Base-by-base conservation (phyloP, 2,113 vertebrate genomes). In the Sinocyclocheilus grahami region DNA sequence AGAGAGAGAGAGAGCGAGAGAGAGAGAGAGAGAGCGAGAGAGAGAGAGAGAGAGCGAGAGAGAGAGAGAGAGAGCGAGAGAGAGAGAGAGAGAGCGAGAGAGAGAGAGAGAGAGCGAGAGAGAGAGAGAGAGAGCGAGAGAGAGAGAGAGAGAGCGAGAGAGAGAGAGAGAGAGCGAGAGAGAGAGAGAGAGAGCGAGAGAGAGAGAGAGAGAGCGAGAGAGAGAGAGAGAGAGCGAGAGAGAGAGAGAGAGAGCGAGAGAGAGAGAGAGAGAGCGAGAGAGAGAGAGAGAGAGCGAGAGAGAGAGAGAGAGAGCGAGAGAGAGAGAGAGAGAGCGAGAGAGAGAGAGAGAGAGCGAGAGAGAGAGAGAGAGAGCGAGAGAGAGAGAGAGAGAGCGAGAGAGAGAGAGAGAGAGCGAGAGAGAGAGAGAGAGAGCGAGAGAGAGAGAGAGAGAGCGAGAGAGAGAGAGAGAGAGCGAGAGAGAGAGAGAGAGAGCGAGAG, bases 31-130 rank as follows among this genome's bases (percentile, higher is more conserved):
- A 89, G 85, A 92, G 89, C n/a, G n/a, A n/a, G n/a, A n/a, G n/a
- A n/a, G 72, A 75, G 89, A 88, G 85, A 91, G 89, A 87, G 48
- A 51, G 62, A 74, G 75, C 85, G 72, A 75, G 89, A 89, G 85
- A 92, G 89, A 87, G 92, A 94, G 91, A 93, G 90, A 88, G 91
- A 91, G 88, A 92, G 92, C n/a, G 90, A 30, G 62, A 74, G 75
- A 86, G 72, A 75, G 89, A 89, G 85, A 92, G 89, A 46, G 72
- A 75, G 89, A 88, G 85, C 91, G 89, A 87, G 48, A 51, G 62
- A 74, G 75, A 86, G 72, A 75, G 89, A 89, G 85, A 92, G 89
- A 87, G 92, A 94, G 91, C 93, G 90, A 88, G 91, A 91, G 88
- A 92, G 90, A 30, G 62, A 74, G 75, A 86, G 72, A 75, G 89